Evolutionary conservation across 1,140 invertebrate species (phyloP), one percentile per base, ranked within the genome.

Genomic region (Drosophila melanogaster): DNA sequence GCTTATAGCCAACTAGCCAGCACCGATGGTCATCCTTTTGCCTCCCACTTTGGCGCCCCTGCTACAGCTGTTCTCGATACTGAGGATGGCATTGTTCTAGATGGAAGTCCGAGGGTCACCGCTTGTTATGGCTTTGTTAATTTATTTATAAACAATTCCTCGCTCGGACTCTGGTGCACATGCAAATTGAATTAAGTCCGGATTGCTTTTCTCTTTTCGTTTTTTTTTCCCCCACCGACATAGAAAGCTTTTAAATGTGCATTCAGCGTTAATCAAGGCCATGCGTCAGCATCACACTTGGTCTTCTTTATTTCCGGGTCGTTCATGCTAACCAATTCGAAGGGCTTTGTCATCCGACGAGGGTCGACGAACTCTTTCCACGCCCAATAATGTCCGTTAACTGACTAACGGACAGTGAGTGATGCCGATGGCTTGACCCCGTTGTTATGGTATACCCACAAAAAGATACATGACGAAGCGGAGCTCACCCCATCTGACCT

Each of bases 101-200:
- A 57, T 77, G 56, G 53, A 74, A 46, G 56, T 55, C 59, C 66
- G 46, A 69, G 65, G 46, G 61, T 49, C 64, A 44, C 50, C 54
- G 66, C 55, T 70, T 76, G 61, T 65, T 65, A 60, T 44, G 65
- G 74, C 79, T 84, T 77, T 84, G 75, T 83, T 87, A 77, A 76
- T 79, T 87, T 72, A 83, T 87, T 87, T 79, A 79, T 81, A 78
- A 81, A 75, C 55, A 67, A 77, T 76, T 76, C 60, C 26, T 38
- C 37, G 43, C 51, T 57, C 59, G 59, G 51, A 26, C 40, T 44
- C 57, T 76, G 38, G 38, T 54, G 72, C 38, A 60, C 62, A 77
- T 77, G 73, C 73, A 77, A 87, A 87, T 87, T 87, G 79, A 87
- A 87, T 87, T 89, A 89, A 83, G 75, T 19, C 33, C 33, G 54